Evolutionary conservation across 2,113 vertebrate genomes (phyloP).

Genomic region (Isurus oxyrinchus): DNA sequence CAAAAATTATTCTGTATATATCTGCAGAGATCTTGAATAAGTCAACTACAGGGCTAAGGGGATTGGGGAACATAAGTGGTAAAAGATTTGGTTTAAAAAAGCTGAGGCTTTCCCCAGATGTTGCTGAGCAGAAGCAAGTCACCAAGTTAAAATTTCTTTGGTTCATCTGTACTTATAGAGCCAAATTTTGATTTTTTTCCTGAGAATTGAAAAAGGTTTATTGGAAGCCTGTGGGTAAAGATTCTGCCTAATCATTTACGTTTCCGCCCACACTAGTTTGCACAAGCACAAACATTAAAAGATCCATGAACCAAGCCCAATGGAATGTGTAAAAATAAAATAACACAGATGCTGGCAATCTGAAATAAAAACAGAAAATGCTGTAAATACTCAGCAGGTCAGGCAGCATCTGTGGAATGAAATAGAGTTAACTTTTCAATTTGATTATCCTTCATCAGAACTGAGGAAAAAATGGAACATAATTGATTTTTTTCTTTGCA

Average conservation of each 20-base stretch:
- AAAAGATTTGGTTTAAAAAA: neutral
- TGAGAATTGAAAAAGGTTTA: neutral
- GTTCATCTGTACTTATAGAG: neutral
- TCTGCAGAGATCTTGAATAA: neutral
- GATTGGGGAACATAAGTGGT: neutral
- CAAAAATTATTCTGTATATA: neutral
- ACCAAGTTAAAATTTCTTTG: neutral
- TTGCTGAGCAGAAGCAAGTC: neutral
- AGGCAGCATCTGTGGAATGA: too few species aligned
- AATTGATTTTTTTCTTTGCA: neutral
- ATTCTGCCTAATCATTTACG: neutral
- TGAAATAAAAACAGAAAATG: too few species aligned
- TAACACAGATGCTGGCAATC: too few species aligned
- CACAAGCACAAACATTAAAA: neutral
- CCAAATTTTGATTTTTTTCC: neutral
- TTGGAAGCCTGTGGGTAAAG: neutral
- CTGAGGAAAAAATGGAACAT: too few species aligned
- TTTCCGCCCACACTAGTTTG: neutral
- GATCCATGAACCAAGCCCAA: neutral
- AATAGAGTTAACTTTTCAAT: too few species aligned
- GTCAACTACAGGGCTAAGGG: neutral
- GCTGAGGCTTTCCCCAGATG: neutral
- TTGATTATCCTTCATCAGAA: too few species aligned
- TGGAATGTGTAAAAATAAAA: too few species aligned
- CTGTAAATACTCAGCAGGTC: too few species aligned